Evolutionary conservation across 2,797 vertebrate genomes (phyloP).

Genomic region (Parauchenoglanis ngamensis): DNA sequence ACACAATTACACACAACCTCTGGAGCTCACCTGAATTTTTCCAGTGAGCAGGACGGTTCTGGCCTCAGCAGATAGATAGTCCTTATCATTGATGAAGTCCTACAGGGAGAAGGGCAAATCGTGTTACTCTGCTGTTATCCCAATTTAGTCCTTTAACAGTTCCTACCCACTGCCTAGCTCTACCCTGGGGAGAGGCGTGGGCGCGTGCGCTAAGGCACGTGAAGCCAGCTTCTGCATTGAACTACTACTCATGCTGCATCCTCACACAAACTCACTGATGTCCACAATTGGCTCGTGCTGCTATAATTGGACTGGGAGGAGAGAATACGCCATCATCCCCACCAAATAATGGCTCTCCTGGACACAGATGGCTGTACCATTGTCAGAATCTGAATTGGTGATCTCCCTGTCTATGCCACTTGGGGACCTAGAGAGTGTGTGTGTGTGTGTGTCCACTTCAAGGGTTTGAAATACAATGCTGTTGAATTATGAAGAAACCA

Average conservation of each 20-base stretch:
- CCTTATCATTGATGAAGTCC: slow-evolving; percentile 96
- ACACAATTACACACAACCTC: not conserved
- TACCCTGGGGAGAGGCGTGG: not conserved
- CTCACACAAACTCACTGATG: too few species aligned
- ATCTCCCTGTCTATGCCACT: too few species aligned
- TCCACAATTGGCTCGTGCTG: too few species aligned
- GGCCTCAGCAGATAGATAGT: slow-evolving; percentile 89
- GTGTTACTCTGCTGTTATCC: not conserved
- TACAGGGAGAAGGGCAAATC: slow-evolving; percentile 58
- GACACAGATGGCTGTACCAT: too few species aligned
- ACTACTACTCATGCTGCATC: not conserved
- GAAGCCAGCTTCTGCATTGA: not conserved
- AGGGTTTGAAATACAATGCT: not conserved
- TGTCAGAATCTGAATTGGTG: not conserved
- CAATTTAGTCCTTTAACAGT: not conserved
- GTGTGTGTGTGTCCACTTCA: not conserved
- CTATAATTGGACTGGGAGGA: too few species aligned
- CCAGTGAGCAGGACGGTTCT: slow-evolving; percentile 91
- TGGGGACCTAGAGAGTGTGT: too few species aligned
- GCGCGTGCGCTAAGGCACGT: too few species aligned
- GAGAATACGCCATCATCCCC: too few species aligned
- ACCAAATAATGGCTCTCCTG: too few species aligned
- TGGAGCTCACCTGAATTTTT: slow-evolving; percentile 80
- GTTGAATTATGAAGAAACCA: not conserved
- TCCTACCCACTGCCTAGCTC: not conserved